A percentile compares a stretch with the other conserved stretches of the same genome.
These are phyloP conservation scores for Tenthredo notha DNA, from an alignment of 2,888 invertebrate species.

Conservation along the genomic window DNA sequence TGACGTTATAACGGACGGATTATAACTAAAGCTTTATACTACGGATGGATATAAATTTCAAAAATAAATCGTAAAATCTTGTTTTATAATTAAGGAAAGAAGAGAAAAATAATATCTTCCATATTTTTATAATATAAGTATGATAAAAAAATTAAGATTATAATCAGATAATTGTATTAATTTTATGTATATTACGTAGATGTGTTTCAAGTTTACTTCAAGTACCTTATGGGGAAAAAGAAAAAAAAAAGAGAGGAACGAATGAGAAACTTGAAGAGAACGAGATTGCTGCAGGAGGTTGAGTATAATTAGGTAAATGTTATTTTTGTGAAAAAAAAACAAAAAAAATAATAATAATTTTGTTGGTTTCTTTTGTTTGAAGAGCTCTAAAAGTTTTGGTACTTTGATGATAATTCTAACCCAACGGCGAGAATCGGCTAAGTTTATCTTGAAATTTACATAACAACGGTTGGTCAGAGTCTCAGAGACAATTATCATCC, in stretches of 20 bases:
- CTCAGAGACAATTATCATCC: constrained; percentile 48
- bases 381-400: background rate
- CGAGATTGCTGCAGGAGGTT: background rate
- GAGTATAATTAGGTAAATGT: constrained; percentile 3
- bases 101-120: background rate
- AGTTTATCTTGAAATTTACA: constrained; percentile 36
- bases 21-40: background rate
- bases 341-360: too few relatives aligned
- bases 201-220: background rate
- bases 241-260: background rate
- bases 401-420: constrained; percentile 18
- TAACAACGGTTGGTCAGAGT: constrained; percentile 41
- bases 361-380: background rate
- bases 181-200: too few relatives aligned
- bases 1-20: background rate
- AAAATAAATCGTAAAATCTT: background rate
- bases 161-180: too few relatives aligned
- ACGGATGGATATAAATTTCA: background rate
- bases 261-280: background rate
- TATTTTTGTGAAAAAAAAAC: too few relatives aligned
- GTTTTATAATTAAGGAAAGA: background rate
- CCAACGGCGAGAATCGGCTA: constrained; percentile 19
- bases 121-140: background rate
- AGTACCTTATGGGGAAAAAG: background rate
- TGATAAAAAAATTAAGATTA: background rate